Evolutionary conservation across 2,797 vertebrate species (phyloP), one percentile per base, ranked within the genome.

Genomic region (Harpagifer antarcticus): DNA sequence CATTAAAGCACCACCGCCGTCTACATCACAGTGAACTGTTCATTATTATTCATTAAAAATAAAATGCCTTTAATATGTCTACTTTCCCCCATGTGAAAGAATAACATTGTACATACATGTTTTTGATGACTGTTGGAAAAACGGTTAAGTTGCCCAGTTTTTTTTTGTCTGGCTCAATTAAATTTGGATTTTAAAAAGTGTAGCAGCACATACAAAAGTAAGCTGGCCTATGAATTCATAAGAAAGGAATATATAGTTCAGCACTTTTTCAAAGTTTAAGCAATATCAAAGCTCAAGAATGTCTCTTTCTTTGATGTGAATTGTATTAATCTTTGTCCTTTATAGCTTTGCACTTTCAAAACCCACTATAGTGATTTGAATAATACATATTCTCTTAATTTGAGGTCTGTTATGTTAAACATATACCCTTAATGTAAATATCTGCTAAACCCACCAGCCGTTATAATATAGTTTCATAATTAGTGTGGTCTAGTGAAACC

Each of bases 41-140:
- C 91, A 94, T 95, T 94, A 94, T 94, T 94, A 94, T 93, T 94
- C 94, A 94, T 93, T 94, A 93, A 93, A 27, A 93, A 90, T 72
- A 88, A 78, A 88, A 90, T 83, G 72, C 74, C 89, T 91, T 91
- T 93, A 91, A 93, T 92, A 89, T 89, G 78, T 81, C 66, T 70
- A 69, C 78, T 86, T 90, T 89, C 84, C 82, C 86, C 81, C 86
- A 85, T 55, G 81, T 90, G 83, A 68, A 79, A 57, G 75, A 45
- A 70, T 37, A 56, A 59, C 9, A 48, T 27, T 56, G 56, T 40
- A 79, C 55, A 85, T 77, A 62, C 52, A 82, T 76, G 37, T 66
- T 82, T 83, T 75, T 79, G 75, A 81, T 84, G 72, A 76, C 67
- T 63, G 42, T n/a, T 49, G 43, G 48, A 81, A 78, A 78, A 75